A percentile compares a stretch with the other conserved stretches of the same genome.
Conservation (phyloP, 2,113 vertebrate genomes). For the Lathamus discolor region DNA sequence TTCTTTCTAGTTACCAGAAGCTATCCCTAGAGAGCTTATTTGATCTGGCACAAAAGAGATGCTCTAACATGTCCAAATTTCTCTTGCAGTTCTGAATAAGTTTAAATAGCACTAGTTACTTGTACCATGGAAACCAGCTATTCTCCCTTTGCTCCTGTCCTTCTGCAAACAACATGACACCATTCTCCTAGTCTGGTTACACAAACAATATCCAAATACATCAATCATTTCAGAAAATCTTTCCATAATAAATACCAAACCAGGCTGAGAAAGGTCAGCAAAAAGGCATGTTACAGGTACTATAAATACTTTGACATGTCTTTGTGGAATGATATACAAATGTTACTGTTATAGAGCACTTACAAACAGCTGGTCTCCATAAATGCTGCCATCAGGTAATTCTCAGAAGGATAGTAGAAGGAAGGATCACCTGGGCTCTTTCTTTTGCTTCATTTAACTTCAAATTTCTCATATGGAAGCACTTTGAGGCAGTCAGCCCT, state of each 20-base stretch:
- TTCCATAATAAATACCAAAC: constrained; percentile 40
- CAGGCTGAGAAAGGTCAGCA: constrained; percentile 47
- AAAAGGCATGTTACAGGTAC: neutral
- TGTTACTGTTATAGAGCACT: neutral
- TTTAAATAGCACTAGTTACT: neutral
- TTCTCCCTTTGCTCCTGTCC: neutral
- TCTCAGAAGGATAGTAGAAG: neutral
- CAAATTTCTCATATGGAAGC: neutral
- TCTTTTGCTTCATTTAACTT: constrained; percentile 5
- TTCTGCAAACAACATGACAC: neutral
- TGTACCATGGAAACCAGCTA: neutral
- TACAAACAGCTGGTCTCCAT: neutral
- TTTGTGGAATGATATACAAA: constrained; percentile 1
- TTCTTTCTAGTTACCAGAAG: neutral
- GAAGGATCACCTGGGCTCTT: neutral
- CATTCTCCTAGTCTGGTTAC: neutral
- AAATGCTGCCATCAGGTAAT: neutral
- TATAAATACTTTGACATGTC: neutral
- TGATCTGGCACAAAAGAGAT: neutral
- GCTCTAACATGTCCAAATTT: neutral
- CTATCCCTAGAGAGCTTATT: neutral
- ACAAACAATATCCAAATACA: constrained; percentile 7
- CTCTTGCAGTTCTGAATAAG: neutral
- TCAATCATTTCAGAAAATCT: constrained; percentile 39
- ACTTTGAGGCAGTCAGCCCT: neutral